Evolutionary conservation across 2,113 vertebrate genomes (phyloP), one percentile per base, ranked within the genome.

Genomic region (Otis tarda): DNA sequence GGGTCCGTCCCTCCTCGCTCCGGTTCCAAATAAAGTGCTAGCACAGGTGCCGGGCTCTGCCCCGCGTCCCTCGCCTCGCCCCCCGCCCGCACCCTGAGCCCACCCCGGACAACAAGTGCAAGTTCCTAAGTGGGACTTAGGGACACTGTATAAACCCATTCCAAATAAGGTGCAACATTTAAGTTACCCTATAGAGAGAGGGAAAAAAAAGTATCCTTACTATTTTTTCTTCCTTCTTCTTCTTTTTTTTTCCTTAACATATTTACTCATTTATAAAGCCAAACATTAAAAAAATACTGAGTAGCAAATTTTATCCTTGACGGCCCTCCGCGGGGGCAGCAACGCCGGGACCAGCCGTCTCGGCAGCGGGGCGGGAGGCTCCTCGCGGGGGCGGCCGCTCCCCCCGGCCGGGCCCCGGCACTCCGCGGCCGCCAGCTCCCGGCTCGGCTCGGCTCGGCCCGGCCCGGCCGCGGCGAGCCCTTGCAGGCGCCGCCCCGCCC

Each of bases 21-120:
- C 97, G 89, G 97, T 90, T 96, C 97, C 96, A 97, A 90, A 41
- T 98, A 99, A 99, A 99, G 98, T 99, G 98, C 98, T 98, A 98
- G 97, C 92, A 80, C 95, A 87, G 95, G 97, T 97, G 97, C 64
- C 73, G 93, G 94, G 94, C 52, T 87, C 96, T 89, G 74, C 64
- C 83, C 87, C 59, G 21, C 86, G 56, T 65, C 82, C 79, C 60
- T 37, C 22, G 31, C 91, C 84, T 49, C 37, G 88, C 73, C 78
- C 86, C 87, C 90, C 67, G 28, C 75, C 75, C 55, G 56, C 88
- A 41, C 59, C 80, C 63, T 23, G 69, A 56, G 35, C 90, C 94
- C 97, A 63, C 70, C 85, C 90, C 69, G 56, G 89, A 73, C 80
- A 92, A 95, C 93, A 96, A 98, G 98, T 98, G 94, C 97, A 97